Evolutionary conservation across 2,113 vertebrate species (phyloP).

Genomic region (Malurus cyaneus): DNA sequence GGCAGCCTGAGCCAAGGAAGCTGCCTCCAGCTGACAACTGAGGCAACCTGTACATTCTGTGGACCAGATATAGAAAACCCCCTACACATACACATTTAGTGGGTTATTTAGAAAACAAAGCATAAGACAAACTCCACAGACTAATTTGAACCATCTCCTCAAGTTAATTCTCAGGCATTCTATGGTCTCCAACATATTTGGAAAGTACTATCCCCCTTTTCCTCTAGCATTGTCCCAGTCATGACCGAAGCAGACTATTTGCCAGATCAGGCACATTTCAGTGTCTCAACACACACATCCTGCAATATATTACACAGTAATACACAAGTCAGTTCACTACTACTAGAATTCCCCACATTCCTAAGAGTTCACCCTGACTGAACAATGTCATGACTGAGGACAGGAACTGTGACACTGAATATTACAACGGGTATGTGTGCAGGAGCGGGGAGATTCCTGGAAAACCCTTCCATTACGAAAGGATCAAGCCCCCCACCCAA

Average conservation of each 20-base stretch:
- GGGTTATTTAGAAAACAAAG: not conserved
- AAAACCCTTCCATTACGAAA: not conserved
- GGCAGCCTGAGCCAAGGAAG: not conserved
- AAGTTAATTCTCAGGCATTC: not conserved
- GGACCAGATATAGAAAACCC: not conserved
- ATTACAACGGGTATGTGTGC: rapidly evolving
- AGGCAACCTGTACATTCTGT: not conserved
- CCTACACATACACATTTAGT: rapidly evolving
- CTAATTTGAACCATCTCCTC: not conserved
- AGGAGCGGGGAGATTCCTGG: rapidly evolving
- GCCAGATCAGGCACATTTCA: not conserved
- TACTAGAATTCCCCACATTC: not conserved
- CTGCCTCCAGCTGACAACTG: not conserved
- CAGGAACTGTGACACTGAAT: not conserved
- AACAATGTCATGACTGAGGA: rapidly evolving
- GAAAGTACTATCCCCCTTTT: not conserved
- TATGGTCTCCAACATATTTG: not conserved
- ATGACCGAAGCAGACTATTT: not conserved
- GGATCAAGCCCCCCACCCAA: not conserved
- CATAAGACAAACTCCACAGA: not conserved
- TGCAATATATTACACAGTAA: not conserved
- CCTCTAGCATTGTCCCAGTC: not conserved
- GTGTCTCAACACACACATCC: not conserved
- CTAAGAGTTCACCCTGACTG: not conserved
- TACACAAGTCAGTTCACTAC: not conserved